Conservation (phyloP, 2,888 invertebrate genomes). For the Euspilapteryx auroguttella region DNA sequence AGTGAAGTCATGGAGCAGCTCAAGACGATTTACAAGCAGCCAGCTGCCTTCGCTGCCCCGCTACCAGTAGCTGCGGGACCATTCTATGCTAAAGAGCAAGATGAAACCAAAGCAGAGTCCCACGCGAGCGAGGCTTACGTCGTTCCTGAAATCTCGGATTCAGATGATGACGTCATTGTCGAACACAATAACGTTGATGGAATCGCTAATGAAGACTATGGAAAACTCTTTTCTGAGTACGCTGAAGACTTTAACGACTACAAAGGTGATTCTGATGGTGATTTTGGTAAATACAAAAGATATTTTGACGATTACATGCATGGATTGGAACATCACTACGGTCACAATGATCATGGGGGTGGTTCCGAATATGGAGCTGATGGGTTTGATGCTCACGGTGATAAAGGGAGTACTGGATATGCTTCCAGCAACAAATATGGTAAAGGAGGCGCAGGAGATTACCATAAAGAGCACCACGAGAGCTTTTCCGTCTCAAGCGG, state of each 20-base stretch:
- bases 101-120: conserved; percentile 25
- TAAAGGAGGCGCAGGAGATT: conserved; percentile 57
- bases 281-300: neutral
- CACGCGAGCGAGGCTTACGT: conserved; percentile 20
- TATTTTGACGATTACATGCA: conserved; percentile 3
- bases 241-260: conserved; percentile 28
- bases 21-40: conserved; percentile 19
- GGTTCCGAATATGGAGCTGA: conserved; percentile 39
- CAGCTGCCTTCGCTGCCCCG: conserved; percentile 30
- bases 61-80: conserved; percentile 22
- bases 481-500: conserved; percentile 52
- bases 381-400: conserved; percentile 44
- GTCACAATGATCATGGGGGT: conserved; percentile 28
- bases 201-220: conserved; percentile 29
- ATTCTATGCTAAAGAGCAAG: conserved; percentile 22
- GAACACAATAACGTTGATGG: conserved; percentile 22
- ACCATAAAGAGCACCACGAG: conserved; percentile 52
- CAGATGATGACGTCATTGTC: conserved; percentile 15
- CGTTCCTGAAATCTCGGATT: conserved; percentile 39
- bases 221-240: conserved; percentile 27
- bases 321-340: conserved; percentile 18
- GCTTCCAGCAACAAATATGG: conserved; percentile 47
- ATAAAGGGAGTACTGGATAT: conserved; percentile 54
- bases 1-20: conserved; percentile 44
- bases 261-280: conserved; percentile 22